Base-by-base conservation (phyloP, 2,797 vertebrate genomes). In the Chromis chromis region DNA sequence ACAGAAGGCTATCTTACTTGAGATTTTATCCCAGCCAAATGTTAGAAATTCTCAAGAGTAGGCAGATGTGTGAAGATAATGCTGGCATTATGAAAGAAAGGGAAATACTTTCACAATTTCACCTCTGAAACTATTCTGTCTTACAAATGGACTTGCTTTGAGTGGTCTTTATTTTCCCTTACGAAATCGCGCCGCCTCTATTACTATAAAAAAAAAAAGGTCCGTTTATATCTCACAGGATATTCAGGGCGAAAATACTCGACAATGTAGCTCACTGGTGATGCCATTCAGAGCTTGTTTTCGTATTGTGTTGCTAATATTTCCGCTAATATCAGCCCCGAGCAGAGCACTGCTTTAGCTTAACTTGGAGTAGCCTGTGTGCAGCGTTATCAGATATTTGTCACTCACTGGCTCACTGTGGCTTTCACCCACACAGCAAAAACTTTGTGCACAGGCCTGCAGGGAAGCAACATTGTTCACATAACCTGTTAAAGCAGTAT, bases 341-440 rank as follows among this genome's bases (percentile, higher is more conserved):
- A 53, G 52, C 33, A 42, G 64, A 54, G 58, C 50, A 54, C 50
- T 49, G 40, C 67, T 62, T 62, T n/a, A 53, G 52, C 77, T 77
- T 17, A 56, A 65, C 52, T 36, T 39, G 14, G 4, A 28, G 16
- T 52, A 36, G 24, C 54, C 25, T 28, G 21, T 42, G 16, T 22
- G 16, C 13, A 22, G 53, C 3, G 27, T 52, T 61, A 67, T 31
- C 62, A 60, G 46, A 76, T 79, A 65, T 82, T 80, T 85, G 79
- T 86, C 84, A 75, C 76, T 83, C 55, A 48, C 46, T 40, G 28
- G 64, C 65, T 64, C 31, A 70, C 67, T 76, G 63, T 70, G 62
- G 63, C 74, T 83, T 25, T 83, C 86, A 75, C 86, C 91, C 83
- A 84, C 90, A 78, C 79, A 81, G 64, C 22, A 13, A 74, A 79